Conservation (phyloP, 2,113 vertebrate species). For the Naja naja region DNA sequence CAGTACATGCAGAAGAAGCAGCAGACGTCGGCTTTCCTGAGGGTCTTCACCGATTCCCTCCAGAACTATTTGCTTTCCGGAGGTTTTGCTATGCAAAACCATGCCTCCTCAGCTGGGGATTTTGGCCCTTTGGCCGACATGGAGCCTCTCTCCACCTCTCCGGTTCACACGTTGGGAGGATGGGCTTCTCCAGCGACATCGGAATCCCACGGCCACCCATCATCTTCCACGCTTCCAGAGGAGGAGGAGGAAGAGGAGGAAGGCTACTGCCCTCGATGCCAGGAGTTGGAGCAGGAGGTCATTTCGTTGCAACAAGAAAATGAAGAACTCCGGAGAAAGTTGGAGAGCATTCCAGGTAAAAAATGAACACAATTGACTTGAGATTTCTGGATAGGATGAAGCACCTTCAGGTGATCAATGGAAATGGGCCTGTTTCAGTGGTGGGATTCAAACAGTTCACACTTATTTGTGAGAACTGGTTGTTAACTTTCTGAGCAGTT, state of each 20-base stretch:
- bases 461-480: too few species aligned
- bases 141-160: constrained; percentile 81
- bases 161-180: constrained; percentile 85
- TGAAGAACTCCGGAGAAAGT: constrained; percentile 90
- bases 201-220: constrained; percentile 95
- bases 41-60: constrained; percentile 95
- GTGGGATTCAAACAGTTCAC: too few species aligned
- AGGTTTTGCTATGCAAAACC: constrained; percentile 73
- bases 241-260: constrained; percentile 92
- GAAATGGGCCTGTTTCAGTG: too few species aligned
- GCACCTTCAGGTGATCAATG: too few species aligned
- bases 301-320: constrained; percentile 97
- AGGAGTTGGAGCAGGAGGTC: constrained; percentile 96
- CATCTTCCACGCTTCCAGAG: constrained; percentile 92
- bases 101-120: constrained; percentile 74
- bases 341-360: constrained; percentile 89
- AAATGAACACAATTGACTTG: too few species aligned
- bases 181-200: constrained; percentile 95
- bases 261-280: constrained; percentile 91
- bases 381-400: too few species aligned
- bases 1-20: constrained; percentile 90
- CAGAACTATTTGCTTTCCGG: constrained; percentile 93
- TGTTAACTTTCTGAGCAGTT: too few species aligned
- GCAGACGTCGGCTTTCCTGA: constrained; percentile 91
- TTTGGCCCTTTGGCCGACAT: constrained; percentile 80